These are phyloP conservation scores for Fistularia tabacaria DNA, from an alignment of 2,797 vertebrate genomes.

Conservation along the genomic window DNA sequence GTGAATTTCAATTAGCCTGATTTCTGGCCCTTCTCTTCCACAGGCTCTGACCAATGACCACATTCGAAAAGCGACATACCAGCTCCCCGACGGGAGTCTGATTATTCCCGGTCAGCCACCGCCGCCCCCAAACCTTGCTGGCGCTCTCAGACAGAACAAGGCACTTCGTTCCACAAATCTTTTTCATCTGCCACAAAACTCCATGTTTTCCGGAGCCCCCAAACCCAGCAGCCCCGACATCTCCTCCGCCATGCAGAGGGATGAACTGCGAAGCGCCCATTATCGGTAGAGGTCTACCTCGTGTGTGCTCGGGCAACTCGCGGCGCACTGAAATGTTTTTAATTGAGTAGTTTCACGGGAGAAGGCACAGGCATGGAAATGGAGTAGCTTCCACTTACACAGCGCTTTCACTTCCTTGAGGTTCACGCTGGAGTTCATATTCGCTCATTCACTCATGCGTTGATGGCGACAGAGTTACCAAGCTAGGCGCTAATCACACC, in stretches of 20 bases:
- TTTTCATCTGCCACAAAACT: conserved; percentile 63
- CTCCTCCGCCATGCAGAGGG: conserved; percentile 38
- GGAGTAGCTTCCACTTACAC: too few relatives aligned
- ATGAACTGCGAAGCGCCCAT: conserved; percentile 39
- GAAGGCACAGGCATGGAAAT: too few relatives aligned
- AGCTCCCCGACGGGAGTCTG: conserved; percentile 67
- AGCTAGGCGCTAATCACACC: too few relatives aligned
- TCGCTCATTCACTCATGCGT: too few relatives aligned
- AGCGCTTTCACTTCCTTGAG: too few relatives aligned
- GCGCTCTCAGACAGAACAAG: conserved; percentile 66
- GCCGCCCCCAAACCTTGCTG: conserved; percentile 52
- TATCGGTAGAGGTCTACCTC: conserved; percentile 46
- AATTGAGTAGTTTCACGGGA: background rate
- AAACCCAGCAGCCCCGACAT: conserved; percentile 62
- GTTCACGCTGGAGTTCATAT: too few relatives aligned
- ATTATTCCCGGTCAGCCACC: conserved; percentile 69
- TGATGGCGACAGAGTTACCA: too few relatives aligned
- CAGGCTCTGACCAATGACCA: conserved; percentile 65
- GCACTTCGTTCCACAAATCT: conserved; percentile 49
- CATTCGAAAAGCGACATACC: conserved; percentile 67
- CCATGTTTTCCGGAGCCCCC: conserved; percentile 56
- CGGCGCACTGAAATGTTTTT: background rate
- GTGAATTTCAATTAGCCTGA: background rate
- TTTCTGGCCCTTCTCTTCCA: conserved; percentile 5
- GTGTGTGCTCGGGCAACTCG: conserved; percentile 13